Conservation (phyloP, 2,888 invertebrate genomes). For the Automeris io region DNA sequence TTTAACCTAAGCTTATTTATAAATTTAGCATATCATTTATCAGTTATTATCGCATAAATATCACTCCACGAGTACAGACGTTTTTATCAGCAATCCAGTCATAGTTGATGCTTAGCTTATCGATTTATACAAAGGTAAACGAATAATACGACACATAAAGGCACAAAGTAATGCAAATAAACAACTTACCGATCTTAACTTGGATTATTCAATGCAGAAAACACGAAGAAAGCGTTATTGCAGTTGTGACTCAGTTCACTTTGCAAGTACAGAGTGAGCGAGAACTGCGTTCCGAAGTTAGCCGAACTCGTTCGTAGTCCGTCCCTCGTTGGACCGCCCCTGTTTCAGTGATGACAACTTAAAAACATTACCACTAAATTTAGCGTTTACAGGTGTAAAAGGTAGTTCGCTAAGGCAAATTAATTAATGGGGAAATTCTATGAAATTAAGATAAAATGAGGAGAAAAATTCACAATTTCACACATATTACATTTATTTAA, state of each 20-base stretch:
- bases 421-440: too few relatives aligned
- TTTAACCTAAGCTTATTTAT: too few relatives aligned
- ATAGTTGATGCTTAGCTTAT: slow-evolving; percentile 4
- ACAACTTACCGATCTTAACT: slow-evolving; percentile 40
- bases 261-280: slow-evolving; percentile 33
- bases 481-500: too few relatives aligned
- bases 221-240: slow-evolving; percentile 15
- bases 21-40: neutral
- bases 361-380: too few relatives aligned
- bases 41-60: slow-evolving; percentile 9
- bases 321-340: slow-evolving; percentile 48
- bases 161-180: slow-evolving; percentile 15
- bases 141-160: neutral
- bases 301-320: slow-evolving; percentile 45
- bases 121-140: neutral
- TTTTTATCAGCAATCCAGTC: slow-evolving; percentile 18
- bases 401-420: too few relatives aligned
- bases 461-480: too few relatives aligned
- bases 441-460: too few relatives aligned
- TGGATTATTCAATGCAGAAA: slow-evolving; percentile 24
- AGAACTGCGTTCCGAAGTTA: slow-evolving; percentile 43
- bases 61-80: slow-evolving; percentile 30
- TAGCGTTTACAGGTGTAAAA: too few relatives aligned
- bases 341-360: too few relatives aligned
- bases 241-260: slow-evolving; percentile 62